phyloP scores from a whole-genome alignment of 1,140 invertebrate genomes.

The Battus philenor region DNA sequence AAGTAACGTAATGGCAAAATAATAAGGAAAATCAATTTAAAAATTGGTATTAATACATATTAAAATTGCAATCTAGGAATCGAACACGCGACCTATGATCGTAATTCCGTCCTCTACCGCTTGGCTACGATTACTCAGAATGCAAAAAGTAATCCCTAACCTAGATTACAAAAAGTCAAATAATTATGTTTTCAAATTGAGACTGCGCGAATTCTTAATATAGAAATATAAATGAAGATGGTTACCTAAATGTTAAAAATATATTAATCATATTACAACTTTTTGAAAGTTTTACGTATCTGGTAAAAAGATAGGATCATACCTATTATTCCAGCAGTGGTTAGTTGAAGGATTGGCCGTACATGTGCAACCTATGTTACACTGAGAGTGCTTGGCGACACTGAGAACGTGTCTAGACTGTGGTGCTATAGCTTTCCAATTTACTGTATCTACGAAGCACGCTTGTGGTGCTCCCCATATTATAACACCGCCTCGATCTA shows the following conservation, averaged over 20 bases:
- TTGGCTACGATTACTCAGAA: too few species aligned
- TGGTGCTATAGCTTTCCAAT: slow-evolving; percentile 85
- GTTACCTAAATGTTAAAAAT: too few species aligned
- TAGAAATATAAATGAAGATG: too few species aligned
- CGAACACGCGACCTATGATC: too few species aligned
- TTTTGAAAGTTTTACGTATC: not conserved
- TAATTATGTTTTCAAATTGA: not conserved
- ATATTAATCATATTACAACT: not conserved
- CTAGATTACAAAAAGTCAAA: too few species aligned
- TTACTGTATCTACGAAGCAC: slow-evolving; percentile 90
- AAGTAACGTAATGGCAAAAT: too few species aligned
- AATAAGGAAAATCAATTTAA: too few species aligned
- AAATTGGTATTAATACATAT: too few species aligned
- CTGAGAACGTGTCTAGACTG: slow-evolving; percentile 58
- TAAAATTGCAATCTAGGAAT: too few species aligned
- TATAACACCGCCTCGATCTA: slow-evolving; percentile 87
- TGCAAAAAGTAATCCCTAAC: too few species aligned
- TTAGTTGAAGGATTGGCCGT: slow-evolving; percentile 29
- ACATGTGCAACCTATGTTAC: slow-evolving; percentile 41
- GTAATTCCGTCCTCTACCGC: too few species aligned
- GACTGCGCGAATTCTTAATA: not conserved
- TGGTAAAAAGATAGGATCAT: slow-evolving; percentile 5
- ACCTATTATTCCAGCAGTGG: slow-evolving; percentile 56
- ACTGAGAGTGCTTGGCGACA: slow-evolving; percentile 25
- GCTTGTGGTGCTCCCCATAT: slow-evolving; percentile 87